Evolutionary conservation across 2,888 invertebrate species (phyloP), one percentile per base, ranked within the genome.

Genomic region (Aleiodes leptofemur): DNA sequence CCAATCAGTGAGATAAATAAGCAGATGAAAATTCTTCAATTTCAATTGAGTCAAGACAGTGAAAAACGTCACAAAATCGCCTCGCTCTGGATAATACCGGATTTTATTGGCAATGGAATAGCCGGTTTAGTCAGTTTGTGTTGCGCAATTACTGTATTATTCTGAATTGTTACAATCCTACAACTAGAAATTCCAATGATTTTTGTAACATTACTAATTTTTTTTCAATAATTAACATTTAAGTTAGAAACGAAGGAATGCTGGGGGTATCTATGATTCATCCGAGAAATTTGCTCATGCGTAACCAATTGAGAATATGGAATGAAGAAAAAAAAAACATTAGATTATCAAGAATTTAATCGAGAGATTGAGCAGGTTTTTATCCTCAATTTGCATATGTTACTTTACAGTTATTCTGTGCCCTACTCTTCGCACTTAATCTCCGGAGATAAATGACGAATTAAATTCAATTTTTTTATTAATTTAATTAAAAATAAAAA

Each of bases 71-170:
- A 53, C 38, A 71, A 69, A 81, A 83, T 83, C 80, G 82, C 79
- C 79, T 69, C 73, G 76, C 78, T 83, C 85, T 80, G 83, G 86
- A 83, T 85, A 80, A 72, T 75, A 84, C 85, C 79, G 82, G 83
- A 86, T 86, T 83, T 81, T 79, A 85, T 86, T 86, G 82, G 82
- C 81, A 78, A 51, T 69, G 74, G 57, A 38, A 69, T 71, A 56
- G 50, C 51, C 55, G 61, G 50, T 38, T 71, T 23, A 48, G 68
- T 73, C 64, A 51, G 29, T 66, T 66, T 56, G 66, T 43, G 72
- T 73, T 77, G 70, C 76, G 78, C 61, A 76, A 74, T 73, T 50
- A 48, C 68, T 55, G 34, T 56, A 59, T 48, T 56, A 59, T 48
- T 51, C 56, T 66, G 64, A 71, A 74, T 72, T 73, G 29, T 68